A percentile compares a stretch with the other conserved stretches of the same genome.
Conservation (phyloP, 2,888 invertebrate species). For the Periphyllus acericola region DNA sequence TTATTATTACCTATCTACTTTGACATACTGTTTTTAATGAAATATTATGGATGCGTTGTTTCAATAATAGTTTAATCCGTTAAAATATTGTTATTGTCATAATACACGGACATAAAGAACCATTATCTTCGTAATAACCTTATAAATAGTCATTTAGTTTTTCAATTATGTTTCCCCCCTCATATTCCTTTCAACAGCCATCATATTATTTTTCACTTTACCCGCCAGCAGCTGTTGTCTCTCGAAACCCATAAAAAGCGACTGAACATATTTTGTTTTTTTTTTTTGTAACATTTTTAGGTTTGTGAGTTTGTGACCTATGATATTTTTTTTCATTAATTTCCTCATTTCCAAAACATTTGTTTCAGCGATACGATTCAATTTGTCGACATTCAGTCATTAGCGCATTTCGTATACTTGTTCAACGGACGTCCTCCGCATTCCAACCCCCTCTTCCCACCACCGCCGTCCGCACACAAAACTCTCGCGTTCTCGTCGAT, state of each 20-base stretch:
- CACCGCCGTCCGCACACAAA: too few relatives aligned
- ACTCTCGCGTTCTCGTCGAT: background rate
- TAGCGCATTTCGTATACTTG: background rate
- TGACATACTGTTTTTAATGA: background rate
- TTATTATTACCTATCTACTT: background rate
- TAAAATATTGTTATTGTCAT: background rate
- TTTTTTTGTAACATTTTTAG: slow-evolving; percentile 4
- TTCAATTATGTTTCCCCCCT: slow-evolving; percentile 16
- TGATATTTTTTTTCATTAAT: slow-evolving; percentile 38
- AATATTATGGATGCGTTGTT: background rate
- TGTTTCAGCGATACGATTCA: background rate
- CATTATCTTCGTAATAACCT: background rate
- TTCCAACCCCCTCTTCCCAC: background rate
- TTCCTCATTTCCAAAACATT: slow-evolving; percentile 33
- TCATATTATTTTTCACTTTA: slow-evolving; percentile 47
- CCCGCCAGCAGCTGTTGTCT: slow-evolving; percentile 42
- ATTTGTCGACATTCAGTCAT: background rate
- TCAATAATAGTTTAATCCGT: background rate
- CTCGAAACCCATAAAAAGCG: slow-evolving; percentile 23
- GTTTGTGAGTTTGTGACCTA: background rate
- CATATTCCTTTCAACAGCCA: slow-evolving; percentile 16
- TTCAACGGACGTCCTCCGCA: background rate
- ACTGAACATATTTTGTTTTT: slow-evolving; percentile 24
- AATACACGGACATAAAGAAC: background rate
- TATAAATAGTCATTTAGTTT: slow-evolving; percentile 27